Base-by-base conservation (phyloP, 2,113 vertebrate species). In the Heteronetta atricapilla region DNA sequence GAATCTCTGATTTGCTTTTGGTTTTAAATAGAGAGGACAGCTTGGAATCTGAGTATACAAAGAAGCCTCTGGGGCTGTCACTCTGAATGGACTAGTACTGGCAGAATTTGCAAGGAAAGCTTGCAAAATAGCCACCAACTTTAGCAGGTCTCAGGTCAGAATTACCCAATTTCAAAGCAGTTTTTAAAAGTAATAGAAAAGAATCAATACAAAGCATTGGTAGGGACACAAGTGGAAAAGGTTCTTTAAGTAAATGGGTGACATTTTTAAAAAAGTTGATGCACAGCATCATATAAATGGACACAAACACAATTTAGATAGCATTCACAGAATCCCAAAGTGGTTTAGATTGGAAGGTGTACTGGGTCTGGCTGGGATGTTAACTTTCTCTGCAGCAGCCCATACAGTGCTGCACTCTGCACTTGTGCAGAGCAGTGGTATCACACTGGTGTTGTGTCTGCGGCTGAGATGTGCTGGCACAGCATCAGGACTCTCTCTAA, bases 41-140 rank as follows among this genome's bases (percentile, higher is more conserved):
- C 10, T 20, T 79, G 31, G 42, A 82, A 56, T 69, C 8, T 76
- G 58, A 82, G 28, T 38, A 38, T 11, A 29, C 29, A 82, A 91
- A 34, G 9, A 81, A 78, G 34, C 26, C 89, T 84, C 66, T 72
- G 53, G 29, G 53, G 5, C 44, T 90, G 84, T 33, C 62, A 44
- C 33, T 64, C 20, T 60, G 33, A 67, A 62, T 17, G 8, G 56
- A 44, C 13, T 33, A 55, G 6, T 73, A 46, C 3, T 3, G 7
- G 56, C n/a, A 90, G 76, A 90, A 88, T 88, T 66, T 95, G 8
- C 17, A 68, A 79, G 29, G 23, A 85, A 82, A 91, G 15, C 33
- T 82, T 90, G 44, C 15, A 64, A 72, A 44, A 79, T 21, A 36
- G 7, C 10, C 31, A 79, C 34, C 3, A 60, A 48, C 29, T 48